These are phyloP conservation scores for Mizuhopecten yessoensis DNA, from an alignment of 1,140 invertebrate genomes.

Conservation along the genomic window DNA sequence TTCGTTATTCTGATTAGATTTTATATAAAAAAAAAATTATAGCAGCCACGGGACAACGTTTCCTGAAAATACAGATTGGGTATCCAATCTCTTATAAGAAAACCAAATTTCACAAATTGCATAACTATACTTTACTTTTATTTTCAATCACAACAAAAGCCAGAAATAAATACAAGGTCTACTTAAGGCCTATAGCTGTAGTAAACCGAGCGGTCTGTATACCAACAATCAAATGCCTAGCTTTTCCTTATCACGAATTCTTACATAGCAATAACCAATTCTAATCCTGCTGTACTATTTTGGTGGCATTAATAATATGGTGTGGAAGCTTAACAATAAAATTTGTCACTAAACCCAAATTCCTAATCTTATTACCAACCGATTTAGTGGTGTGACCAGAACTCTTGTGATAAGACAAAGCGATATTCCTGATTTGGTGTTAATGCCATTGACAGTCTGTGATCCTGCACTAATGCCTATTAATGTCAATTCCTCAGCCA, in stretches of 20 bases:
- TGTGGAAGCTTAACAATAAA: background rate
- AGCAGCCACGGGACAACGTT: too few relatives aligned
- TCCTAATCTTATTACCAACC: background rate
- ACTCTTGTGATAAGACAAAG: background rate
- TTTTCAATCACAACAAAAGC: background rate
- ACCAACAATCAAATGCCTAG: too few relatives aligned
- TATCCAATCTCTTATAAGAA: background rate
- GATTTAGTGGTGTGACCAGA: background rate
- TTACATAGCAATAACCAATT: background rate
- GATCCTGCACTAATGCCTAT: background rate
- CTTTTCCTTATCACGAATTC: background rate
- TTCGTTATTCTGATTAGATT: too few relatives aligned
- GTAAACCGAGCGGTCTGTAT: too few relatives aligned
- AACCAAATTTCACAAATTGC: background rate
- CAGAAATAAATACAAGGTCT: background rate
- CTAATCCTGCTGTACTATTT: background rate
- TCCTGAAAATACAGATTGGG: background rate
- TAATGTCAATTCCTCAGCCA: constrained; percentile 1
- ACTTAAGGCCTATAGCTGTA: background rate
- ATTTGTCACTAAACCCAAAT: background rate
- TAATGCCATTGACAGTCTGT: background rate
- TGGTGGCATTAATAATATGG: background rate
- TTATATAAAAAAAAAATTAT: too few relatives aligned
- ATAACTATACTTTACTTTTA: background rate
- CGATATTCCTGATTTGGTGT: background rate